phyloP scores from a whole-genome alignment of 1,140 invertebrate species.

The Ceratosolen solmsi region DNA sequence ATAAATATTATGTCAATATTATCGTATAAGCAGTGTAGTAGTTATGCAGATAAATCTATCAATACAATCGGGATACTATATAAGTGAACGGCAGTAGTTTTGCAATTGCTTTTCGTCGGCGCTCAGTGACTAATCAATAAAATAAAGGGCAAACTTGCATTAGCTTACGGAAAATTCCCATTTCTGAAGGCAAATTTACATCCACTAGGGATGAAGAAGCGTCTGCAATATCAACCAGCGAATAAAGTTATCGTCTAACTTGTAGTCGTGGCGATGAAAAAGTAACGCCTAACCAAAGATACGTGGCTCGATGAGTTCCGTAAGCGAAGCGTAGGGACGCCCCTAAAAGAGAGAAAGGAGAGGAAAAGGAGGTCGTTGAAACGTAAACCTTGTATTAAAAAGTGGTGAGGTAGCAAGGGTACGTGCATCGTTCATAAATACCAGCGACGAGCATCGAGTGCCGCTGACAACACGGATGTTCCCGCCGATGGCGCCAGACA shows the following conservation, averaged over 20 bases:
- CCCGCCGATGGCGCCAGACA: background rate
- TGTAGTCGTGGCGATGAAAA: background rate
- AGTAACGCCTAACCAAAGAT: constrained; percentile 42
- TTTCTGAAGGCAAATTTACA: constrained; percentile 2
- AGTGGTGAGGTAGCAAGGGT: background rate
- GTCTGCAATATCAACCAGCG: background rate
- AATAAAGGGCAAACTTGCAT: too few relatives aligned
- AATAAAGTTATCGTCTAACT: too few relatives aligned
- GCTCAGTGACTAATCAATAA: background rate
- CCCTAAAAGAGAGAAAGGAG: background rate
- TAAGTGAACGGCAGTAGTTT: background rate
- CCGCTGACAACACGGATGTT: constrained; percentile 30
- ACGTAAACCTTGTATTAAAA: constrained; percentile 33
- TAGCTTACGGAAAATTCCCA: background rate
- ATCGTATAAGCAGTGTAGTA: background rate
- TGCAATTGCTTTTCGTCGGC: background rate
- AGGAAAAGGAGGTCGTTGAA: constrained; percentile 17
- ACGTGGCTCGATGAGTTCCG: background rate
- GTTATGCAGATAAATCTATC: background rate
- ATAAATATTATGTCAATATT: background rate
- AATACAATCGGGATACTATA: background rate
- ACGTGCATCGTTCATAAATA: constrained; percentile 34
- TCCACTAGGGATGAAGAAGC: background rate
- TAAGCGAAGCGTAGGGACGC: background rate
- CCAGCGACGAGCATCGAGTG: constrained; percentile 32